Evolutionary conservation across 2,113 vertebrate genomes (phyloP).

Genomic region (Sinocyclocheilus anshuiensis): DNA sequence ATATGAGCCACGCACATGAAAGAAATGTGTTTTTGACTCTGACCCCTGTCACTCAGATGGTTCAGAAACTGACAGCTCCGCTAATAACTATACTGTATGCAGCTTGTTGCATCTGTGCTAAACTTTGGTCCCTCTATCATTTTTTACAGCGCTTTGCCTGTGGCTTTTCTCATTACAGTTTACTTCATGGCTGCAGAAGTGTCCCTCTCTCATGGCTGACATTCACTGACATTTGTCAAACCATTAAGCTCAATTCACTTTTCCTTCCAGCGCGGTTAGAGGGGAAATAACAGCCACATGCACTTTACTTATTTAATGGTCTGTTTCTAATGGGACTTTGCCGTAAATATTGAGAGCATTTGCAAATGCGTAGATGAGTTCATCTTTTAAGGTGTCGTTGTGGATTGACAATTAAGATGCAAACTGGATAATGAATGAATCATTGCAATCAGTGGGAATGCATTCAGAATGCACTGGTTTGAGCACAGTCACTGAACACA

Average conservation of each 20-base stretch:
- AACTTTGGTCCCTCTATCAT: not conserved
- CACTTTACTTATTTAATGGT: constrained; percentile 57
- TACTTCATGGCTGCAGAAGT: constrained; percentile 16
- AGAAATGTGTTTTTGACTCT: not conserved
- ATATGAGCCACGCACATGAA: too few relatives aligned
- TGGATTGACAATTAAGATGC: not conserved
- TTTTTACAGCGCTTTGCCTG: not conserved
- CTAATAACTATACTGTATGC: not conserved
- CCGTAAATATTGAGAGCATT: constrained; percentile 35
- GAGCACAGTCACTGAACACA: not conserved
- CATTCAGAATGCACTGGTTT: not conserved
- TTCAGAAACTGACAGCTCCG: not conserved
- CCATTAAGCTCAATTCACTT: constrained; percentile 46
- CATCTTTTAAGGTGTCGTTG: not conserved
- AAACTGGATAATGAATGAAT: constrained; percentile 2
- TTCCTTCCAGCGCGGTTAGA: constrained; percentile 27
- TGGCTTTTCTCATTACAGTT: constrained; percentile 39
- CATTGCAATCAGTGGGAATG: not conserved
- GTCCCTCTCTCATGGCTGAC: constrained; percentile 46
- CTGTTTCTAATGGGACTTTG: constrained; percentile 42
- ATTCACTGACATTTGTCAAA: constrained; percentile 58
- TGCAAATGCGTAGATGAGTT: not conserved
- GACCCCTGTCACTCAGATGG: not conserved
- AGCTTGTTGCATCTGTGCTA: not conserved
- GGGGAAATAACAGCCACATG: constrained; percentile 44